These are phyloP conservation scores for Montifringilla adamsi DNA, from an alignment of 2,113 vertebrate genomes.

Conservation along the genomic window DNA sequence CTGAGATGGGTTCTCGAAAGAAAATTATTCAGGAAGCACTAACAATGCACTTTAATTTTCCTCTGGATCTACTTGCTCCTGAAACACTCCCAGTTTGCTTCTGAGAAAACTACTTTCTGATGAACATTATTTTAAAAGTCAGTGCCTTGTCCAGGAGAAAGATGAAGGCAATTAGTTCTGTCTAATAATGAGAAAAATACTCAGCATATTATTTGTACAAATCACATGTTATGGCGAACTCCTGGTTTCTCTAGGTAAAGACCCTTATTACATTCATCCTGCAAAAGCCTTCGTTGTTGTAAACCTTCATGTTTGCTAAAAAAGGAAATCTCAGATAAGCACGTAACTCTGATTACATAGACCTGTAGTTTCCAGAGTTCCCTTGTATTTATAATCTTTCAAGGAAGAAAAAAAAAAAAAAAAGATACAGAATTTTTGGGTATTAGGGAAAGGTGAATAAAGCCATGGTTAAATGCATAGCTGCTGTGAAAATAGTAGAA, in stretches of 20 bases:
- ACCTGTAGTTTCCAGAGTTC: background rate
- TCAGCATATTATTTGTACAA: background rate
- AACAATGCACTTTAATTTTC: constrained; percentile 28
- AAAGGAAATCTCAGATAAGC: background rate
- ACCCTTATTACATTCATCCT: background rate
- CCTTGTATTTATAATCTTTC: background rate
- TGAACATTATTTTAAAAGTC: background rate
- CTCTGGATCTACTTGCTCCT: background rate
- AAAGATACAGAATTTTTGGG: background rate
- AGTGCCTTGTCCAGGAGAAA: background rate
- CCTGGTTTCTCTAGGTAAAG: background rate
- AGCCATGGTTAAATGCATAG: background rate
- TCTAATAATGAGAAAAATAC: background rate
- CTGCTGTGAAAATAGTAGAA: background rate
- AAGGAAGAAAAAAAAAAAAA: background rate
- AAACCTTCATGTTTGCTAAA: background rate
- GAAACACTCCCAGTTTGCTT: background rate
- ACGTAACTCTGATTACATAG: background rate
- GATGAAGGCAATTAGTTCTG: background rate
- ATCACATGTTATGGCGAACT: background rate
- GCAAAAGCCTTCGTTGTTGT: background rate
- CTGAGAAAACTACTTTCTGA: background rate
- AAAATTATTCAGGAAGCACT: constrained; percentile 14
- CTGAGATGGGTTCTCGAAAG: constrained; percentile 14
- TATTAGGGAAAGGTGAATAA: background rate